Percentiles rank a stretch among this genome's conserved stretches.
phyloP scores from a whole-genome alignment of 2,888 invertebrate species.

The Meghimatium bilineatum region DNA sequence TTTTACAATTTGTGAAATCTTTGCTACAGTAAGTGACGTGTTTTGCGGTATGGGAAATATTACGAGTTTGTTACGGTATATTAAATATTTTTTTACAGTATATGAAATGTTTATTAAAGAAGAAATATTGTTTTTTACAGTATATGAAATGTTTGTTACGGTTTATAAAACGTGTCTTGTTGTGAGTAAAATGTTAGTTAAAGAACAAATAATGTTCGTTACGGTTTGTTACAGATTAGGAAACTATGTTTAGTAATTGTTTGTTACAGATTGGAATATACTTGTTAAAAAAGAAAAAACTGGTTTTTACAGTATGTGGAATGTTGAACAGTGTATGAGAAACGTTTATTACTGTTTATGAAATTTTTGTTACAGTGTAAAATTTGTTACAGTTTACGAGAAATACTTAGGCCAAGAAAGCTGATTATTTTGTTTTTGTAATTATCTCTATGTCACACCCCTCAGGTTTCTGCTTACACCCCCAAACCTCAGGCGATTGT shows the following conservation, averaged over 20 bases:
- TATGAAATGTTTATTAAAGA: no score
- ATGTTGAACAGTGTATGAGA: background rate
- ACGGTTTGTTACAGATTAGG: background rate
- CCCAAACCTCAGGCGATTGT: conserved; percentile 42
- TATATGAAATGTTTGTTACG: background rate
- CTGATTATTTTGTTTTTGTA: background rate
- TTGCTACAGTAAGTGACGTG: no score
- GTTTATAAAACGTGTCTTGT: background rate
- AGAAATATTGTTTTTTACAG: no score
- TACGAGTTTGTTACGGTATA: no score
- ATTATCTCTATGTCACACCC: conserved; percentile 34
- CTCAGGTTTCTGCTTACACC: conserved; percentile 32
- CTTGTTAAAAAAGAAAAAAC: no score
- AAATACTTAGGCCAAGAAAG: background rate
- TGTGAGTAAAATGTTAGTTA: background rate
- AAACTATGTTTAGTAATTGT: no score
- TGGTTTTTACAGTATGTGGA: background rate
- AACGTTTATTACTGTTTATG: background rate
- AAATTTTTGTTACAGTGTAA: background rate
- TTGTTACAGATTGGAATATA: background rate
- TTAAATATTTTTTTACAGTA: no score
- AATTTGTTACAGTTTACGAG: background rate
- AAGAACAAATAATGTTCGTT: background rate
- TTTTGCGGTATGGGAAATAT: no score
- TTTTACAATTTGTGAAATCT: no score